A percentile compares a stretch with the other conserved stretches of the same genome.
phyloP scores from a whole-genome alignment of 2,113 vertebrate species.

The Delphinapterus leucas region DNA sequence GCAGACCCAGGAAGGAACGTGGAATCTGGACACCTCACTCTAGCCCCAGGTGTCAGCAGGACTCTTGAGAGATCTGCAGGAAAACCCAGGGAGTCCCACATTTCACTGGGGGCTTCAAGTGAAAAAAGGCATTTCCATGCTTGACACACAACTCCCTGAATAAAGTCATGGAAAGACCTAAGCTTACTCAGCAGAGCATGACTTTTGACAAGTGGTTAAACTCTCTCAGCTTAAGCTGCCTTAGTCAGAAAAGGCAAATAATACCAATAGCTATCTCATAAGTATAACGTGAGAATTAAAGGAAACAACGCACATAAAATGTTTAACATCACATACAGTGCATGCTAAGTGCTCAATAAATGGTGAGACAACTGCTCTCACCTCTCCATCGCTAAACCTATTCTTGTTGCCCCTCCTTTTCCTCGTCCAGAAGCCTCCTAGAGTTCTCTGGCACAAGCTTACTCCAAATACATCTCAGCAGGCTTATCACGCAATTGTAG shows the following conservation, averaged over 20 bases:
- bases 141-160: background rate
- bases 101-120: background rate
- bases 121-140: background rate
- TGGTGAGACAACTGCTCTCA: background rate
- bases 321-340: background rate
- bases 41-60: too few relatives aligned
- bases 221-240: background rate
- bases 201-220: background rate
- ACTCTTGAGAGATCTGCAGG: background rate
- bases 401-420: too few relatives aligned
- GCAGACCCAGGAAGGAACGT: background rate
- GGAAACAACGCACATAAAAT: background rate
- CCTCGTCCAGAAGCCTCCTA: background rate
- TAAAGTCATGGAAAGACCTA: background rate
- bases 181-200: background rate
- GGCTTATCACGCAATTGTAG: rapidly evolving
- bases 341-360: background rate
- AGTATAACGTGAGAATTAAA: background rate
- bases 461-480: background rate
- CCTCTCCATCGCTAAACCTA: too few relatives aligned
- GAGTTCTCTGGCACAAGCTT: background rate
- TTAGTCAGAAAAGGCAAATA: background rate
- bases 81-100: background rate
- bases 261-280: background rate
- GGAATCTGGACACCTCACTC: background rate